These are phyloP conservation scores for Reticulitermes lucifugus DNA, from an alignment of 2,888 invertebrate species.

Conservation along the genomic window DNA sequence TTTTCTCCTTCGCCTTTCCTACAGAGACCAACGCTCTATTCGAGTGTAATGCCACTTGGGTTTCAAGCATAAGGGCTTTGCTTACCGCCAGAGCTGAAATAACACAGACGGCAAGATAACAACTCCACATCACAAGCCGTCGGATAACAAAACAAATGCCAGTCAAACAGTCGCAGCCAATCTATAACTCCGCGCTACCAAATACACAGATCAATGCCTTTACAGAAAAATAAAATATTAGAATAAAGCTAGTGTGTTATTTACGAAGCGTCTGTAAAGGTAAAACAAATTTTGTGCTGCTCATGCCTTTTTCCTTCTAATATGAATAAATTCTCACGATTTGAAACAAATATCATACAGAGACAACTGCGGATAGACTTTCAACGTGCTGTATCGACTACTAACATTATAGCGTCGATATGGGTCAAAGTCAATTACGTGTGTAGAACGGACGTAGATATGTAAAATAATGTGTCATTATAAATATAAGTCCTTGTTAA, in stretches of 20 bases:
- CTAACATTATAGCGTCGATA: too few species aligned
- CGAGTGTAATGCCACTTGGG: not conserved
- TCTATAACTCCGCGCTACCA: not conserved
- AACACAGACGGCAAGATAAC: not conserved
- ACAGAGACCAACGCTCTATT: not conserved
- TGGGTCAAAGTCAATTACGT: too few species aligned
- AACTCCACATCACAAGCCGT: not conserved
- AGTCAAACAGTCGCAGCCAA: slow-evolving; percentile 9
- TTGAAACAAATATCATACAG: too few species aligned
- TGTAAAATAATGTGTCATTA: too few species aligned
- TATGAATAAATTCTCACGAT: too few species aligned
- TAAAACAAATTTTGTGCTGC: too few species aligned
- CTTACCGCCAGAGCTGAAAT: not conserved
- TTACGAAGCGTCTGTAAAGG: not conserved
- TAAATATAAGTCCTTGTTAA: too few species aligned
- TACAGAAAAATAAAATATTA: not conserved
- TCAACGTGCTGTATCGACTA: too few species aligned
- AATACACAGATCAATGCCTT: not conserved
- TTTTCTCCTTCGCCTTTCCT: not conserved
- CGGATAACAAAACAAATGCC: not conserved
- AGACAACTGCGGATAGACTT: too few species aligned
- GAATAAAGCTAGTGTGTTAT: not conserved
- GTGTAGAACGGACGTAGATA: too few species aligned
- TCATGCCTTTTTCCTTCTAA: too few species aligned
- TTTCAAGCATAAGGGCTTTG: not conserved